Conservation (phyloP, 2,888 invertebrate genomes). For the Saturnia pavonia region DNA sequence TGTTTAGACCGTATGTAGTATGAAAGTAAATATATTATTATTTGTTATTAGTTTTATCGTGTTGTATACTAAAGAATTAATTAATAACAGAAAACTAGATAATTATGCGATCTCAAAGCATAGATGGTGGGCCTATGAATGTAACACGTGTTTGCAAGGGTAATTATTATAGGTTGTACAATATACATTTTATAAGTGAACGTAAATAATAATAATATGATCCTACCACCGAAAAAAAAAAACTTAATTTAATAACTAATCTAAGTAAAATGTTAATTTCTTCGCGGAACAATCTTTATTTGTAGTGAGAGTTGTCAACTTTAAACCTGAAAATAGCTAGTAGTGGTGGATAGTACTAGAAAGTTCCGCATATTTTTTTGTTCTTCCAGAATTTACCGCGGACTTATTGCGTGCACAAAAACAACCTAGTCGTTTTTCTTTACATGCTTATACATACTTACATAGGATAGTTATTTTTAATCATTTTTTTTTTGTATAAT, state of each 20-base stretch:
- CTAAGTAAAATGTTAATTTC: neutral
- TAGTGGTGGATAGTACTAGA: too few species aligned
- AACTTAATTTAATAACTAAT: neutral
- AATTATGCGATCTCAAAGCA: neutral
- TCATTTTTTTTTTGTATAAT: neutral
- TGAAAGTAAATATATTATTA: conserved; percentile 66
- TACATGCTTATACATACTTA: neutral
- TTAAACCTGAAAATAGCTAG: neutral
- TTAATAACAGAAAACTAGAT: neutral
- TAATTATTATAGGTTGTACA: neutral
- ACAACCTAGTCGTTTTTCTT: neutral
- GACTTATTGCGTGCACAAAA: neutral
- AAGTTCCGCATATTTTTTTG: too few species aligned
- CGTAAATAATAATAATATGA: neutral
- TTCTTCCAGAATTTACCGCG: neutral
- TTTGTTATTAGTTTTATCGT: conserved; percentile 39
- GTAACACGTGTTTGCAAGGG: neutral
- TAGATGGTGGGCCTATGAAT: neutral
- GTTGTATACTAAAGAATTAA: conserved; percentile 21
- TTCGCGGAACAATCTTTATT: neutral
- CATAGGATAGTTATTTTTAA: neutral
- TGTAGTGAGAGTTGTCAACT: neutral
- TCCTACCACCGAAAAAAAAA: neutral
- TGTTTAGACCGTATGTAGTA: conserved; percentile 81
- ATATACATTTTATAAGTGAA: neutral